Percentiles rank a stretch among this genome's conserved stretches.
phyloP scores from a whole-genome alignment of 2,797 vertebrate species.

The Hyperoplus lanceolatus region DNA sequence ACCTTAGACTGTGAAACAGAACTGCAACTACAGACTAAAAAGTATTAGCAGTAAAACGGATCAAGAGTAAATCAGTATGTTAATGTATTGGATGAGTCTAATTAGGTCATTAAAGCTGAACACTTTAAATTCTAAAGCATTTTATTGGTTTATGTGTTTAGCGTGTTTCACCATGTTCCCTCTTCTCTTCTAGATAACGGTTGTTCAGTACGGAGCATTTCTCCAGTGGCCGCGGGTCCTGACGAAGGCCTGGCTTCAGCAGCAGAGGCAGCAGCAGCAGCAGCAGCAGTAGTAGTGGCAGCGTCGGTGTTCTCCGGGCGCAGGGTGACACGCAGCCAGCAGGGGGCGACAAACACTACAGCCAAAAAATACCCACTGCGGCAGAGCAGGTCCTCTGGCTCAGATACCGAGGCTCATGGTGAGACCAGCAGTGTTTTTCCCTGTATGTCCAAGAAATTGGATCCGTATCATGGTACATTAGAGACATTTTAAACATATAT shows the following conservation, averaged over 20 bases:
- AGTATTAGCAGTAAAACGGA: background rate
- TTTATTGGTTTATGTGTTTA: background rate
- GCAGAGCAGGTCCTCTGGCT: conserved; percentile 94
- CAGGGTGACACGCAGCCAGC: conserved; percentile 95
- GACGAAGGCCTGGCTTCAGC: conserved; percentile 84
- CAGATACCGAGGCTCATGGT: conserved; percentile 90
- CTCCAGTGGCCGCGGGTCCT: conserved; percentile 81
- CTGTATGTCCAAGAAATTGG: background rate
- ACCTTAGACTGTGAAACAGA: background rate
- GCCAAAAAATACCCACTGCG: conserved; percentile 95
- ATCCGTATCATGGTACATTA: background rate
- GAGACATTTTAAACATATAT: background rate
- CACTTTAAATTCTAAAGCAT: background rate
- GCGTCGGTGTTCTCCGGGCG: conserved; percentile 87
- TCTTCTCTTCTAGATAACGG: conserved; percentile 69
- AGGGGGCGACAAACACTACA: conserved; percentile 87
- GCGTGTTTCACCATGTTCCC: background rate
- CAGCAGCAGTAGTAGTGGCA: conserved; percentile 40
- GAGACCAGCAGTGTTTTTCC: conserved; percentile 52
- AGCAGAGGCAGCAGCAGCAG: conserved; percentile 26
- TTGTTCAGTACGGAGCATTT: conserved; percentile 85
- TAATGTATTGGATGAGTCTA: background rate
- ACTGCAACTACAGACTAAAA: background rate
- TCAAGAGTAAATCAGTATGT: background rate
- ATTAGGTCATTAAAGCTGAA: background rate